Conservation (phyloP, 2,797 vertebrate genomes). For the Chromis chromis region DNA sequence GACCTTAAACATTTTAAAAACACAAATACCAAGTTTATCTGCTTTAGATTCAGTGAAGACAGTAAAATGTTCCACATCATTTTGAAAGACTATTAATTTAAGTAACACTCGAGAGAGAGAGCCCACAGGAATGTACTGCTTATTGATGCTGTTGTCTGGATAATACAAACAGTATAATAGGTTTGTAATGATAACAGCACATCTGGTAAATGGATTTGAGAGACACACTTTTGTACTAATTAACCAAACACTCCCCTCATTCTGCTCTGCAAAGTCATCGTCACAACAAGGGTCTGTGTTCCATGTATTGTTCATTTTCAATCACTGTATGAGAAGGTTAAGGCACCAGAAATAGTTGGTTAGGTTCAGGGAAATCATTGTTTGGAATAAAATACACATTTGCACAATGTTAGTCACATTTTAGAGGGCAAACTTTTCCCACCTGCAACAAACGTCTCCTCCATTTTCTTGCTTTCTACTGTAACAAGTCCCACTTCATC, state of each 20-base stretch:
- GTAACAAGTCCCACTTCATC: no score
- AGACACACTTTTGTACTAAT: conserved; percentile 11
- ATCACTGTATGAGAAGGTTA: no score
- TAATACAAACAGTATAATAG: background rate
- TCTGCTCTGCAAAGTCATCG: conserved; percentile 6
- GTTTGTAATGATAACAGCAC: conserved; percentile 11
- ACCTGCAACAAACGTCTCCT: no score
- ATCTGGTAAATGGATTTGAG: conserved; percentile 11
- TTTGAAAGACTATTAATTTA: no score
- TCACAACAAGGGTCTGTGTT: background rate
- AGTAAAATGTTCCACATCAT: conserved; percentile 7
- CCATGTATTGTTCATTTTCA: no score
- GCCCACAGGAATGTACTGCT: background rate
- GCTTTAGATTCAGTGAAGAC: background rate
- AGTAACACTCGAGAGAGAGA: background rate
- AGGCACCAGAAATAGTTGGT: no score
- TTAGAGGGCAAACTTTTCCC: no score
- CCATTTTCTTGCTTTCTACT: no score
- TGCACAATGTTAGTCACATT: no score
- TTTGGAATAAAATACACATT: no score
- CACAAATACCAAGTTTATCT: conserved; percentile 1
- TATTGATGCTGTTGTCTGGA: background rate
- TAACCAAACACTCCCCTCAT: conserved; percentile 4
- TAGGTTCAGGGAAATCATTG: no score
- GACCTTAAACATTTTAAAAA: conserved; percentile 28